These are phyloP conservation scores for Cerastis rubricosa DNA, from an alignment of 2,888 invertebrate genomes.

Conservation along the genomic window DNA sequence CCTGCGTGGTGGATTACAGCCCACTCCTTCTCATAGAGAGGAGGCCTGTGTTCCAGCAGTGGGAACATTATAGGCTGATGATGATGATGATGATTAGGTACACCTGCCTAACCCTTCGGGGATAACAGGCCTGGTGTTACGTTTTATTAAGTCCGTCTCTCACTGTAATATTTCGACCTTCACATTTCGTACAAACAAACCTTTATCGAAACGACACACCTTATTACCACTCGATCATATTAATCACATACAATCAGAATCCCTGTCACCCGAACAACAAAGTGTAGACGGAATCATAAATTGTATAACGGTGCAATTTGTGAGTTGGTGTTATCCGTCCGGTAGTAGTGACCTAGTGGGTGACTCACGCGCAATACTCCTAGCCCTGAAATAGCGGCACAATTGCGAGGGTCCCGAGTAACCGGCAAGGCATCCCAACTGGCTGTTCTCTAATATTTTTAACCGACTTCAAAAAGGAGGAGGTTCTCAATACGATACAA, in stretches of 20 bases:
- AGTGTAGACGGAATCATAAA: constrained; percentile 39
- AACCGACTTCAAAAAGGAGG: no score
- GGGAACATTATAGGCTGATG: no score
- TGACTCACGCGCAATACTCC: constrained; percentile 61
- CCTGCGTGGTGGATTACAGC: no score
- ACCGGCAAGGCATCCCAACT: constrained; percentile 67
- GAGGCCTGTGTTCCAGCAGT: no score
- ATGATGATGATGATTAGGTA: no score
- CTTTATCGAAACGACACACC: background rate
- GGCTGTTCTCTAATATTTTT: constrained; percentile 17
- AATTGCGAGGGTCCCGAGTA: constrained; percentile 73
- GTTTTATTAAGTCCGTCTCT: background rate
- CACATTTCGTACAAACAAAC: background rate
- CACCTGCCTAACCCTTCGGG: no score
- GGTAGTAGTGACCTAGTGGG: constrained; percentile 31
- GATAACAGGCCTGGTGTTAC: no score
- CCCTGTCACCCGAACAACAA: constrained; percentile 24
- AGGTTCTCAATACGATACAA: no score
- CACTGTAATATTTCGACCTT: background rate
- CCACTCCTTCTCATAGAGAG: no score
- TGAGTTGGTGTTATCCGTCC: constrained; percentile 49
- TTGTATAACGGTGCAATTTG: constrained; percentile 57
- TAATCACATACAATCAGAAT: constrained; percentile 4
- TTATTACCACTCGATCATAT: background rate
- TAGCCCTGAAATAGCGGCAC: constrained; percentile 73